phyloP scores from a whole-genome alignment of 2,888 invertebrate species.

The Lysandra bellargus region DNA sequence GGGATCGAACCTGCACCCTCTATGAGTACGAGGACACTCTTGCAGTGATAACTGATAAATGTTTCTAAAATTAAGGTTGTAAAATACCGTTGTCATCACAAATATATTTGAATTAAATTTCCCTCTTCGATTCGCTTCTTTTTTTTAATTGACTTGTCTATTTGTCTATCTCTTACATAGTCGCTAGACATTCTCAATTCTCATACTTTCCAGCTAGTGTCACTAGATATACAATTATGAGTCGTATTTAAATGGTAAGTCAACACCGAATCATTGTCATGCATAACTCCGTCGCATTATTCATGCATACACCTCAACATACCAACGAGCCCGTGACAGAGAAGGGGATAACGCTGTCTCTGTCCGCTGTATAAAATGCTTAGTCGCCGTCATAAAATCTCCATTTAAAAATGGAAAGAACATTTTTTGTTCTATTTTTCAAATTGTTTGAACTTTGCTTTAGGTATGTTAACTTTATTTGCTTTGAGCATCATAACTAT shows the following conservation, averaged over 20 bases:
- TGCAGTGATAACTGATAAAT: too few species aligned
- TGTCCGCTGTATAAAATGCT: neutral
- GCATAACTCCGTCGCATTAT: slow-evolving; percentile 61
- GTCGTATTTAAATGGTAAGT: slow-evolving; percentile 40
- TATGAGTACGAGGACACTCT: too few species aligned
- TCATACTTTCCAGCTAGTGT: neutral
- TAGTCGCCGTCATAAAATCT: neutral
- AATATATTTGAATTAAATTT: too few species aligned
- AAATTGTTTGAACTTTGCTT: too few species aligned
- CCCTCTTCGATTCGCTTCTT: too few species aligned
- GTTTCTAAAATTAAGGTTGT: too few species aligned
- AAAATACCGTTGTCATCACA: too few species aligned
- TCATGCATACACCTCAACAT: slow-evolving; percentile 59
- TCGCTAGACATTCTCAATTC: neutral
- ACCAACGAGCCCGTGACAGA: slow-evolving; percentile 44
- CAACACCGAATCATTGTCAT: slow-evolving; percentile 52
- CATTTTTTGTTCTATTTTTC: neutral
- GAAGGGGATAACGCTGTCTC: neutral
- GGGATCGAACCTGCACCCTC: too few species aligned
- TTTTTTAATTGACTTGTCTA: neutral
- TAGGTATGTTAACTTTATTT: too few species aligned
- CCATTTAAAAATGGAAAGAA: neutral
- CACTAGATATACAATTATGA: slow-evolving; percentile 38
- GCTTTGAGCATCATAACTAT: too few species aligned
- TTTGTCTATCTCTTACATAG: neutral